Conservation (phyloP, 2,888 invertebrate species). For the Branchellion lobata region DNA sequence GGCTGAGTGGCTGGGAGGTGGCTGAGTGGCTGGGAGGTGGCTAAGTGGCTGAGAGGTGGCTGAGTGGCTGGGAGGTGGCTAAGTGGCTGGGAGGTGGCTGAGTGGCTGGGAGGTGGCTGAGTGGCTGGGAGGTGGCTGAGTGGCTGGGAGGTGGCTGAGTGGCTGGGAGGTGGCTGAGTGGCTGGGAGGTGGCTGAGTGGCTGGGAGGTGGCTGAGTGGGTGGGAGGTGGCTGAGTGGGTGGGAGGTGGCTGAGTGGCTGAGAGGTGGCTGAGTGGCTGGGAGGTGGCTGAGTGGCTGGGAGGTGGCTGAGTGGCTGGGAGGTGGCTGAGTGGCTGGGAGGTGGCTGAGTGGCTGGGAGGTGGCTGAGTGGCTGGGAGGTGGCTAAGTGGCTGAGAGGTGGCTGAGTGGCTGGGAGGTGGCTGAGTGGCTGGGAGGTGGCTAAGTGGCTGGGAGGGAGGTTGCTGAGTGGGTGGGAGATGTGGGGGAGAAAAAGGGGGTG, state of each 20-base stretch:
- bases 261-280: neutral
- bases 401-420: neutral
- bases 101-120: neutral
- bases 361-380: no score
- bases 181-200: neutral
- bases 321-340: conserved; percentile 41
- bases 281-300: neutral
- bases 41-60: neutral
- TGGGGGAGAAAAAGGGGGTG: neutral
- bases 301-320: conserved; percentile 39
- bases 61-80: no score
- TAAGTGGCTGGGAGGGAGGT: neutral
- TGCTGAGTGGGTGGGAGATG: neutral
- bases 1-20: conserved; percentile 44
- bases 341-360: neutral
- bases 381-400: neutral
- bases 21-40: conserved; percentile 36
- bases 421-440: neutral
- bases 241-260: neutral
- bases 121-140: neutral
- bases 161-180: conserved; percentile 46
- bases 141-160: conserved; percentile 2
- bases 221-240: neutral
- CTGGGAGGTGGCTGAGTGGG: neutral
- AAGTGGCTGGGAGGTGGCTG: neutral